These are phyloP conservation scores for Panagrolaimus sp. DNA, from an alignment of 1,140 invertebrate species.

Conservation along the genomic window DNA sequence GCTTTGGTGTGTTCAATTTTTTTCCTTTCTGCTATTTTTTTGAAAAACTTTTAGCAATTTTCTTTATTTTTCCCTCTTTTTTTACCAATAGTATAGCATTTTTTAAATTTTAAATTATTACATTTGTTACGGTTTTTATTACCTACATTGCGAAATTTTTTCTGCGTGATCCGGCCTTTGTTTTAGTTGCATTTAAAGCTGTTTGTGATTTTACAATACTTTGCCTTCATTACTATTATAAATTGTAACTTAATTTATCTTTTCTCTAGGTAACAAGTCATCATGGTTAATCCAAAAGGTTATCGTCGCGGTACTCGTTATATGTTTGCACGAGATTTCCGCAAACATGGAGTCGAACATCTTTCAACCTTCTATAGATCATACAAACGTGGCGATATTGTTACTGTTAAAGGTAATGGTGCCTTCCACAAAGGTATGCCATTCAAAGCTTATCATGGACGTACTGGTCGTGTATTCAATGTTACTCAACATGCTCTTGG, in stretches of 20 bases:
- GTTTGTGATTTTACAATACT: too few relatives aligned
- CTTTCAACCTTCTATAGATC: constrained; percentile 92
- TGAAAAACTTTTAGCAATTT: background rate
- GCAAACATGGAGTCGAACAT: constrained; percentile 85
- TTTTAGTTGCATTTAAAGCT: too few relatives aligned
- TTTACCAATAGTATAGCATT: background rate
- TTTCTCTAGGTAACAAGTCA: constrained; percentile 53
- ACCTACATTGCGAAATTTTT: too few relatives aligned
- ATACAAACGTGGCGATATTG: constrained; percentile 95
- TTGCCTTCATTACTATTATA: too few relatives aligned
- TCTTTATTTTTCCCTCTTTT: background rate
- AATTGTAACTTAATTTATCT: background rate
- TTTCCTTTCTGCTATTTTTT: background rate
- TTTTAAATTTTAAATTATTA: too few relatives aligned
- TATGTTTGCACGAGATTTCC: constrained; percentile 88
- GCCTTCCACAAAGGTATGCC: constrained; percentile 99
- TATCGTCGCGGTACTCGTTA: constrained; percentile 94
- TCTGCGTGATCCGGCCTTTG: background rate
- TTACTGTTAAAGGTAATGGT: constrained; percentile 97
- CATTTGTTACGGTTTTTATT: too few relatives aligned
- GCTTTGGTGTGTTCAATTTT: background rate
- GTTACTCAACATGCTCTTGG: constrained; percentile 93
- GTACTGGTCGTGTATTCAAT: constrained; percentile 94
- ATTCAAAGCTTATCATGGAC: constrained; percentile 95
- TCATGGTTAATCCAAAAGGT: constrained; percentile 96